Evolutionary conservation across 2,797 vertebrate species (phyloP), one percentile per base, ranked within the genome.

Genomic region (Alectoris magna): DNA sequence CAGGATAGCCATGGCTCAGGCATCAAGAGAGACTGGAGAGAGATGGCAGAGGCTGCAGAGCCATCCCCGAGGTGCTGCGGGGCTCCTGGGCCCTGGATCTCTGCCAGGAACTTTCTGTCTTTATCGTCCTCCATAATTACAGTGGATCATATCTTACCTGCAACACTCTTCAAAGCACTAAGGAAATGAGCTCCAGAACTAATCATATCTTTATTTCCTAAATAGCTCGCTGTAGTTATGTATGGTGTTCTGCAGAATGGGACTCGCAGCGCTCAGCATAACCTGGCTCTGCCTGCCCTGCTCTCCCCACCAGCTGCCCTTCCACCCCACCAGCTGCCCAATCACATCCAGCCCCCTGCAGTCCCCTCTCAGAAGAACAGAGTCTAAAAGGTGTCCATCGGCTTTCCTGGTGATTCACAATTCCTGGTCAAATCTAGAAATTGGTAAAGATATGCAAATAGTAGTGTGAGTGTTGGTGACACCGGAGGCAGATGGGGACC

Each of bases 111-210:
- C 74, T 85, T 55, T 34, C 36, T 53, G 56, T 89, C 88, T 94
- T 91, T 76, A 73, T 91, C 92, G 79, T 67, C 76, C 68, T 81
- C 80, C 53, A 0, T 95, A 95, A 95, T 96, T 91, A 91, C 79
- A 9, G 10, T 43, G 91, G 92, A 81, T 96, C 93, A 38, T 90
- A 68, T 92, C 85, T 89, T 86, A 88, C 84, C 89, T 95, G 91
- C 84, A 70, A 49, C 76, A 4, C 44, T 85, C 94, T 95, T 88
- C 95, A 95, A 81, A 94, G 93, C 93, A 64, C 80, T 67, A 4
- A 88, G 95, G 89, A 95, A 95, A 95, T 94, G 55, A 95, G 73
- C 92, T 92, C 72, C 91, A 81, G 84, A 85, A 55, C 84, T 92
- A 83, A 92, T 95, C 78, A 36, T 38, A 66, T 78, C 92, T 96